Evolutionary conservation across 2,113 vertebrate species (phyloP), one percentile per base, ranked within the genome.

Genomic region (Corvus moneduloides): DNA sequence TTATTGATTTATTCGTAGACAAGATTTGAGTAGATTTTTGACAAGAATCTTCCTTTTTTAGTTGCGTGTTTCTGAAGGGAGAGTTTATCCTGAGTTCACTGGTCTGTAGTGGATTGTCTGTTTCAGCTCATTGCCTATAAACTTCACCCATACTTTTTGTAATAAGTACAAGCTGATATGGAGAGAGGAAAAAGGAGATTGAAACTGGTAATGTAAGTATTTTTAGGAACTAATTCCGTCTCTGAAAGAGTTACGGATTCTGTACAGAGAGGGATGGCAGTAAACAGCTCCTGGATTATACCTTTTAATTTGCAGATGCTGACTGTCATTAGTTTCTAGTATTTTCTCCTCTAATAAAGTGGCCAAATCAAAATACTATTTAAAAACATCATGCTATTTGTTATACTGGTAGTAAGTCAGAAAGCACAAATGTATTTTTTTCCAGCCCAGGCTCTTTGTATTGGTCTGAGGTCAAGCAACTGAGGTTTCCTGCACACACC

Each of bases 191-290:
- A 94, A 84, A 61, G 30, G 37, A 89, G 44, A 33, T 8, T 8
- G 23, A 24, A 80, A 21, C 16, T 26, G 27, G 7, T 59, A 51
- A 37, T 44, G 4, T 44, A 61, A n/a, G 49, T 0, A 0, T 26
- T 94, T 83, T 64, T 68, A 93, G 52, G 39, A 91, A 16, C 26
- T 87, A 76, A 62, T 84, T 83, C 32, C 92, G 37, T 73, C 14
- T 76, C 39, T 88, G 54, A 66, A 61, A 44, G 54, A 72, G 39
- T 46, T 69, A 24, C 0, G 2, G 22, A 35, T 58, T 72, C 54
- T 76, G 10, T 61, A 15, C 27, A 35, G 69, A 18, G 32, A 15
- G 7, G 13, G 12, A 14, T 41, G 32, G 10, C 26, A 41, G 9
- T 52, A 62, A 58, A 56, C 3, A 10, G 33, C 82, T 75, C 11